A percentile compares a stretch with the other conserved stretches of the same genome.
Conservation (phyloP, 1,140 invertebrate genomes). For the Glossosoma conforme region DNA sequence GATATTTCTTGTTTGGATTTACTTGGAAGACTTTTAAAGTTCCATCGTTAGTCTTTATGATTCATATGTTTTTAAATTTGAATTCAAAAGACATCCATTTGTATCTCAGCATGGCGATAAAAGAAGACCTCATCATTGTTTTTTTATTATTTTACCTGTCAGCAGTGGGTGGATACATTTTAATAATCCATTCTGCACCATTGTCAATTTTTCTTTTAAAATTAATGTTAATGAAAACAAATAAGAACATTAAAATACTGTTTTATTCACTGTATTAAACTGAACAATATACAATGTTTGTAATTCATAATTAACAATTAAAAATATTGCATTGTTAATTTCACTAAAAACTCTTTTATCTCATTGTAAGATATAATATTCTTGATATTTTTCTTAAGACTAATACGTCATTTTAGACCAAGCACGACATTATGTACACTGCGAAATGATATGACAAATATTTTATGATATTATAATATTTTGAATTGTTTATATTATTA, state of each 20-base stretch:
- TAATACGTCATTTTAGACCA: no score
- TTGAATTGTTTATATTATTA: not conserved
- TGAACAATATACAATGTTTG: constrained; percentile 21
- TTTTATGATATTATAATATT: not conserved
- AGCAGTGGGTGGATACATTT: no score
- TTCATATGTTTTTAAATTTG: no score
- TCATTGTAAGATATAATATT: constrained; percentile 1
- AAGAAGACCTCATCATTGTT: no score
- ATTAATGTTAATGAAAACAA: no score
- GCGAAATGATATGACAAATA: not conserved
- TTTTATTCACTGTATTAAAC: constrained; percentile 15
- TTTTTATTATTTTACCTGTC: no score
- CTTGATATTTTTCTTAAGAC: not conserved
- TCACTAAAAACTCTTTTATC: not conserved
- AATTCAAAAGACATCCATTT: no score
- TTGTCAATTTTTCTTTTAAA: not conserved
- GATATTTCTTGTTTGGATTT: no score
- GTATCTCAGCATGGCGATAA: no score
- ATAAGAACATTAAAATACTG: constrained; percentile 20
- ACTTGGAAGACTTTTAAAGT: no score
- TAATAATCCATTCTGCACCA: not conserved
- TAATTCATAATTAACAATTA: constrained; percentile 6
- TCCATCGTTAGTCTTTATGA: no score
- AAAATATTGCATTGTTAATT: constrained; percentile 12
- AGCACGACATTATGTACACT: constrained; percentile 1